A percentile compares a stretch with the other conserved stretches of the same genome.
These are phyloP conservation scores for Nannoperca australis DNA, from an alignment of 2,797 vertebrate genomes.

Conservation along the genomic window DNA sequence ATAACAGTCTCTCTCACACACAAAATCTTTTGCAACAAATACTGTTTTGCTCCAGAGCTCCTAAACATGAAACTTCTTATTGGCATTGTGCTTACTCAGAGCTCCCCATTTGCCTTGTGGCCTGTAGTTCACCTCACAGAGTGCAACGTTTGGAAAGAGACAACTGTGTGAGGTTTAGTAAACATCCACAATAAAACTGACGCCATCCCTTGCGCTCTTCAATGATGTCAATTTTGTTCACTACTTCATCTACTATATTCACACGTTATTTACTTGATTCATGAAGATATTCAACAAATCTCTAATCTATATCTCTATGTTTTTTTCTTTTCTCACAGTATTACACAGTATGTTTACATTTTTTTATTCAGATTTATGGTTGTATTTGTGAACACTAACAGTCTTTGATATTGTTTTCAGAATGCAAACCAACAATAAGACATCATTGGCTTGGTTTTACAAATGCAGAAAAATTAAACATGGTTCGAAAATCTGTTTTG, in stretches of 20 bases:
- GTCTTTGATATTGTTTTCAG: slow-evolving; percentile 82
- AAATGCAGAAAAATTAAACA: slow-evolving; percentile 82
- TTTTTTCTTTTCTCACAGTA: slow-evolving; percentile 86
- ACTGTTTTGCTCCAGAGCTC: slow-evolving; percentile 81
- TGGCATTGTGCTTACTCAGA: slow-evolving; percentile 84
- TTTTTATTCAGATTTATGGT: slow-evolving; percentile 74
- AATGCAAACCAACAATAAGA: slow-evolving; percentile 81
- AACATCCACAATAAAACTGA: slow-evolving; percentile 82
- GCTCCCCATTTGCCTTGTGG: slow-evolving; percentile 64
- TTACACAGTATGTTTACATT: slow-evolving; percentile 83
- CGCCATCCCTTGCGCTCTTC: slow-evolving; percentile 76
- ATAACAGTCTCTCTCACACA: slow-evolving; percentile 88
- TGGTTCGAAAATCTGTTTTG: slow-evolving; percentile 81
- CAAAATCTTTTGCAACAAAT: slow-evolving; percentile 81
- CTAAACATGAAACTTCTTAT: slow-evolving; percentile 77
- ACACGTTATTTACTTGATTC: slow-evolving; percentile 86
- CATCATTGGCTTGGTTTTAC: slow-evolving; percentile 77
- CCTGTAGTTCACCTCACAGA: slow-evolving; percentile 77
- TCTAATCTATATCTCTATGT: slow-evolving; percentile 82
- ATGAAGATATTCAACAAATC: slow-evolving; percentile 86
- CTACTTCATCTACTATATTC: slow-evolving; percentile 86
- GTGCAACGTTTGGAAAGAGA: slow-evolving; percentile 79
- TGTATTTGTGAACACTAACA: slow-evolving; percentile 84
- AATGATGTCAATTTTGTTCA: slow-evolving; percentile 80
- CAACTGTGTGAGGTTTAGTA: slow-evolving; percentile 81